A percentile compares a stretch with the other conserved stretches of the same genome.
phyloP scores from a whole-genome alignment of 1,140 invertebrate genomes.

The Heliconius himera region DNA sequence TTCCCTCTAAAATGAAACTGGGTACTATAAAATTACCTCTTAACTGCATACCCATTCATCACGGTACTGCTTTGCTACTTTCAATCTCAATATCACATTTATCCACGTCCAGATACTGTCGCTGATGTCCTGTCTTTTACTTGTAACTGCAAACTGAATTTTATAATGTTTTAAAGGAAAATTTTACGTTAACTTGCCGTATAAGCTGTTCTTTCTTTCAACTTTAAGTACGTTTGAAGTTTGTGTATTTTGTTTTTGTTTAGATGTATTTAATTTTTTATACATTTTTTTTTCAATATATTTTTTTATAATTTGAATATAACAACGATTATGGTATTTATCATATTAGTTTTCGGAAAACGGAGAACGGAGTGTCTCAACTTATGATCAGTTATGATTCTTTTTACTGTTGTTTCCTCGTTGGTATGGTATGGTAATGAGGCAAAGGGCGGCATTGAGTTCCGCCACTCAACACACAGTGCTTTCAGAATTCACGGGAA shows the following conservation, averaged over 20 bases:
- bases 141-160: slow-evolving; percentile 17
- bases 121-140: slow-evolving; percentile 24
- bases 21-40: slow-evolving; percentile 14
- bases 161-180: not conserved
- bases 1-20: slow-evolving; percentile 2
- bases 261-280: too few relatives aligned
- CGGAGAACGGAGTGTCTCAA: too few relatives aligned
- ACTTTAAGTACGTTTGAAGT: not conserved
- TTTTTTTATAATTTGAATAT: not conserved
- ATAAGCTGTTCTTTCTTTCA: slow-evolving; percentile 13
- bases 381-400: too few relatives aligned
- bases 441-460: too few relatives aligned
- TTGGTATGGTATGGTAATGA: too few relatives aligned
- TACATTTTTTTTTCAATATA: too few relatives aligned
- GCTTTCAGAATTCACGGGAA: too few relatives aligned
- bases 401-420: too few relatives aligned
- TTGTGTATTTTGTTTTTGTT: too few relatives aligned
- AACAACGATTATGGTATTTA: too few relatives aligned
- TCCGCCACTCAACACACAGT: too few relatives aligned
- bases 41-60: slow-evolving; percentile 24
- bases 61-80: not conserved
- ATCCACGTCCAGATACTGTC: slow-evolving; percentile 37
- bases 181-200: not conserved
- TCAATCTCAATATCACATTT: slow-evolving; percentile 24
- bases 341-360: too few relatives aligned